These are phyloP conservation scores for Gallinago stenura DNA, from an alignment of 2,797 vertebrate species.

Conservation along the genomic window DNA sequence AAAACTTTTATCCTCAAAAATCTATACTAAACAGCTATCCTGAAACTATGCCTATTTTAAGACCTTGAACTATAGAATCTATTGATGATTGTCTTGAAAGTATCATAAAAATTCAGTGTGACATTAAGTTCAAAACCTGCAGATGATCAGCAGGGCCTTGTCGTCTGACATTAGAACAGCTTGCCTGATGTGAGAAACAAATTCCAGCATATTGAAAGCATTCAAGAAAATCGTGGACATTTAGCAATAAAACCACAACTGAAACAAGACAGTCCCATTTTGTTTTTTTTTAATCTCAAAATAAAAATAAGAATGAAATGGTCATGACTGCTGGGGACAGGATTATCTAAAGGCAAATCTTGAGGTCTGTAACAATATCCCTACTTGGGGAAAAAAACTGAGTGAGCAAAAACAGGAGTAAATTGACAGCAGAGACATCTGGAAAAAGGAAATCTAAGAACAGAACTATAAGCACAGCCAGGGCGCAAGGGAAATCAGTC, in stretches of 20 bases:
- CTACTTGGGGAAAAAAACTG: background rate
- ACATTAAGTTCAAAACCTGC: background rate
- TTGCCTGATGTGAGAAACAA: background rate
- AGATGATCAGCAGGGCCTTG: background rate
- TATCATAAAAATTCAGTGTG: background rate
- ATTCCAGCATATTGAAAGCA: background rate
- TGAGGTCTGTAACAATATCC: background rate
- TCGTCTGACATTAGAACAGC: background rate
- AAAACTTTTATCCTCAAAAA: background rate
- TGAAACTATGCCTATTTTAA: background rate
- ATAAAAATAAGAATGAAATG: background rate
- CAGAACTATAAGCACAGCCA: background rate
- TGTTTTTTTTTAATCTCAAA: background rate
- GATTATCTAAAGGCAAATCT: conserved; percentile 19
- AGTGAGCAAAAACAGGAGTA: conserved; percentile 7
- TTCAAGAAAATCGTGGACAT: background rate
- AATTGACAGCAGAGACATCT: background rate
- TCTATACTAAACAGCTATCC: background rate
- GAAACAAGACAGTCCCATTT: background rate
- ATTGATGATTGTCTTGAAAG: background rate
- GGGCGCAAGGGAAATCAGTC: background rate
- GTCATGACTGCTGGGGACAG: background rate
- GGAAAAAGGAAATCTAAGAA: background rate
- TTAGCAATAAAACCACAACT: background rate
- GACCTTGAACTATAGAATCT: background rate